Percentiles rank a stretch among this genome's conserved stretches.
Conservation (phyloP, 2,797 vertebrate genomes). For the Chelonia mydas region DNA sequence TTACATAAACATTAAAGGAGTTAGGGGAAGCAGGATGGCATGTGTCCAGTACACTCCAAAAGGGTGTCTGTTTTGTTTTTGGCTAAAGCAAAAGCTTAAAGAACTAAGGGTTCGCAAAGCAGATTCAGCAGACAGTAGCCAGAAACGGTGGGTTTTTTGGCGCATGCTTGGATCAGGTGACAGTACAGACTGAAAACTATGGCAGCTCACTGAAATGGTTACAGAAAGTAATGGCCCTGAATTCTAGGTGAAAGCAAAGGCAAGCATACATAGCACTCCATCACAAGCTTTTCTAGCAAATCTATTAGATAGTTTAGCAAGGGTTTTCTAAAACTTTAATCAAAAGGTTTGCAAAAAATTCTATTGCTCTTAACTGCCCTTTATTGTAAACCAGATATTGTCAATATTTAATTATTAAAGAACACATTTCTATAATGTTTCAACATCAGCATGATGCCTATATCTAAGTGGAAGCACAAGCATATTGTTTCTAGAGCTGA, state of each 20-base stretch:
- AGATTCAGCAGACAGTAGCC: conserved; percentile 84
- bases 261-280: conserved; percentile 82
- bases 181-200: conserved; percentile 90
- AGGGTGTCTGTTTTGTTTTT: conserved; percentile 66
- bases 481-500: not conserved
- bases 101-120: conserved; percentile 84
- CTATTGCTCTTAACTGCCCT: not conserved
- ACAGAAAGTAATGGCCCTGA: conserved; percentile 87
- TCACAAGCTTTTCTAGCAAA: conserved; percentile 77
- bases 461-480: not conserved
- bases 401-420: conserved; percentile 14
- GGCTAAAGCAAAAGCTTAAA: conserved; percentile 83
- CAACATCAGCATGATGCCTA: conserved; percentile 23
- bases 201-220: conserved; percentile 97
- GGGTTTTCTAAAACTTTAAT: conserved; percentile 53
- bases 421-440: conserved; percentile 24
- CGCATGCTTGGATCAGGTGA: conserved; percentile 88
- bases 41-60: conserved; percentile 75
- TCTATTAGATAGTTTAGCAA: conserved; percentile 53
- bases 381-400: not conserved
- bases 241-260: conserved; percentile 83
- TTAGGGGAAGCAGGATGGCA: conserved; percentile 74
- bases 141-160: conserved; percentile 82
- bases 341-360: conserved; percentile 46
- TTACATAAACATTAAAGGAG: conserved; percentile 76